A percentile compares a stretch with the other conserved stretches of the same genome.
phyloP scores from a whole-genome alignment of 2,888 invertebrate species.

The Micropterix aruncella region DNA sequence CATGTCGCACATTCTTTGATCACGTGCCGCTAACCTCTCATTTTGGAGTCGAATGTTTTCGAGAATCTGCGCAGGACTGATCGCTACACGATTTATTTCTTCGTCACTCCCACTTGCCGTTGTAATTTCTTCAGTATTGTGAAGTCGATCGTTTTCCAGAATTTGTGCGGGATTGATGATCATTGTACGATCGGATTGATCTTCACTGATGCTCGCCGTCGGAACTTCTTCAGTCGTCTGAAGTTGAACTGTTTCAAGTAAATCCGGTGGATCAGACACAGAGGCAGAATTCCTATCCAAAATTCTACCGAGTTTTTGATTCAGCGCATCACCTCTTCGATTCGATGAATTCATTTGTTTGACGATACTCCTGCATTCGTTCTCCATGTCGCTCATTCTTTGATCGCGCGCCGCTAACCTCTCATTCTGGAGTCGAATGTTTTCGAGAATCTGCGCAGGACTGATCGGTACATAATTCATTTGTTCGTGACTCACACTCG shows the following conservation, averaged over 20 bases:
- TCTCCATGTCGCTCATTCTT: background rate
- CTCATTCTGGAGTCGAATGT: background rate
- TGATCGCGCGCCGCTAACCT: background rate
- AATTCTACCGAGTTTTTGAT: slow-evolving; percentile 8
- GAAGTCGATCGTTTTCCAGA: slow-evolving; percentile 15
- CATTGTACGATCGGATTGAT: too few relatives aligned
- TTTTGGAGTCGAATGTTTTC: slow-evolving; percentile 19
- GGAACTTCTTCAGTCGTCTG: too few relatives aligned
- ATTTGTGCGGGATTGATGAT: slow-evolving; percentile 11
- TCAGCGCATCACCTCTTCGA: background rate
- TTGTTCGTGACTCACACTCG: slow-evolving; percentile 2
- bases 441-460: background rate
- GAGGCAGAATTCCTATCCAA: too few relatives aligned
- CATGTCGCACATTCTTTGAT: slow-evolving; percentile 15
- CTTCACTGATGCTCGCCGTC: too few relatives aligned
- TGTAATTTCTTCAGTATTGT: slow-evolving; percentile 17
- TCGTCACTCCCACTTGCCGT: slow-evolving; percentile 9
- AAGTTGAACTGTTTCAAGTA: too few relatives aligned
- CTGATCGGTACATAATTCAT: background rate
- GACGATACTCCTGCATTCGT: too few relatives aligned
- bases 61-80: slow-evolving; percentile 19
- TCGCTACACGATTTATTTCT: slow-evolving; percentile 8
- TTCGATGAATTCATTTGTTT: background rate
- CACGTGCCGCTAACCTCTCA: slow-evolving; percentile 18
- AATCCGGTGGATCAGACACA: too few relatives aligned